Base-by-base conservation (phyloP, 2,888 invertebrate genomes). In the Chrysina gloriosa region DNA sequence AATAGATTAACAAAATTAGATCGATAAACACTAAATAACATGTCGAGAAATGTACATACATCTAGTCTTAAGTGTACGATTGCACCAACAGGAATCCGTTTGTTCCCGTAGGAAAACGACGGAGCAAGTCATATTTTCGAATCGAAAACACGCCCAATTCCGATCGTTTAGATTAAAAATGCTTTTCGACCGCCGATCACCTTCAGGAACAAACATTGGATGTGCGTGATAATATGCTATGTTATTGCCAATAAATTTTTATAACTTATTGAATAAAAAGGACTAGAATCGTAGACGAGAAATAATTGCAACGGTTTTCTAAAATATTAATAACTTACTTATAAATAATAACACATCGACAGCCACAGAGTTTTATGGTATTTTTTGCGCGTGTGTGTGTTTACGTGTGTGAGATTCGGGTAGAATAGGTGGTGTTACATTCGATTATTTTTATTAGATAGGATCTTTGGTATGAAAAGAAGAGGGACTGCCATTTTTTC, bases 11-110 rank as follows among this genome's bases (percentile, higher is more conserved):
- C 58, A 58, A 58, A 66, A 65, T 45, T 31, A 42, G 19, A 14
- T 27, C 42, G 27, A 19, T 61, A 69, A 65, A 69, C 69, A 69
- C 69, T 69, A 69, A 69, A 69, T 69, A 69, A 69, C 69, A 65
- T 65, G 58, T 66, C 66, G 54, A 39, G 61, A 65, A 68, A 64
- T 65, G 64, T 65, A 65, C 68, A 58, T 65, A 48, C 65, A 63
- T n/a, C n/a, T n/a, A 42, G 16, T 31, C 11, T 48, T 42, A 65
- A 52, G 42, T 14, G 39, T 56, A 56, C 65, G 29, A 31, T 54
- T 34, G 14, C 42, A 50, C 50, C 64, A 25, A 39, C 36, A 64
- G 21, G 34, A 23, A 25, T 19, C 31, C 7, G 7, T 21, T 7
- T 21, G 19, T 45, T 45, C 45, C 19, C 9, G n/a, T 54, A 54